Conservation (phyloP, 2,888 invertebrate genomes). For the Neuroscelio doddi region DNA sequence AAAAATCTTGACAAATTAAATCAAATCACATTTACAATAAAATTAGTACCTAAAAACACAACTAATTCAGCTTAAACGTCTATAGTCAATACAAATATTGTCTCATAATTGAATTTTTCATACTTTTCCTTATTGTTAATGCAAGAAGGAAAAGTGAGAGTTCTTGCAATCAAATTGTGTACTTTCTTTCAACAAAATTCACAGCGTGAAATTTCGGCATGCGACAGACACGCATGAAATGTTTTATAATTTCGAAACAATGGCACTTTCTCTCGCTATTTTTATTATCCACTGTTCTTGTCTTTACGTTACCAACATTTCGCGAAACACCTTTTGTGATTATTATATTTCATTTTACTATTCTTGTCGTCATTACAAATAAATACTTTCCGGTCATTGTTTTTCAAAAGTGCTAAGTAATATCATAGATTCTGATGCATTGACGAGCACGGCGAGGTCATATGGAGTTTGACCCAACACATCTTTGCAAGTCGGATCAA, state of each 20-base stretch:
- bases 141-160: constrained; percentile 47
- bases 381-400: constrained; percentile 7
- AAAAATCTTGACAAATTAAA: no score
- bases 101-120: no score
- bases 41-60: no score
- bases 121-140: no score
- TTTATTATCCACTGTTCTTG: background rate
- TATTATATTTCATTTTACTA: background rate
- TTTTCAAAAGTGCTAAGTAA: constrained; percentile 17
- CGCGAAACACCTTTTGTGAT: background rate
- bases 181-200: constrained; percentile 41
- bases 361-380: no score
- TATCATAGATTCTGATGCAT: constrained; percentile 19
- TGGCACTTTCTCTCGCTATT: constrained; percentile 24
- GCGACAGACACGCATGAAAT: constrained; percentile 40
- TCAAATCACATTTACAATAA: no score
- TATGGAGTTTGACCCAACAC: constrained; percentile 75
- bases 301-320: background rate
- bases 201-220: constrained; percentile 40
- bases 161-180: constrained; percentile 22
- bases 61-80: no score
- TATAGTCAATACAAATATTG: no score
- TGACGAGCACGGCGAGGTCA: constrained; percentile 73
- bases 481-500: constrained; percentile 71
- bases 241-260: constrained; percentile 27